Evolutionary conservation across 2,888 invertebrate genomes (phyloP).

Genomic region (Athripsodes cinereus): DNA sequence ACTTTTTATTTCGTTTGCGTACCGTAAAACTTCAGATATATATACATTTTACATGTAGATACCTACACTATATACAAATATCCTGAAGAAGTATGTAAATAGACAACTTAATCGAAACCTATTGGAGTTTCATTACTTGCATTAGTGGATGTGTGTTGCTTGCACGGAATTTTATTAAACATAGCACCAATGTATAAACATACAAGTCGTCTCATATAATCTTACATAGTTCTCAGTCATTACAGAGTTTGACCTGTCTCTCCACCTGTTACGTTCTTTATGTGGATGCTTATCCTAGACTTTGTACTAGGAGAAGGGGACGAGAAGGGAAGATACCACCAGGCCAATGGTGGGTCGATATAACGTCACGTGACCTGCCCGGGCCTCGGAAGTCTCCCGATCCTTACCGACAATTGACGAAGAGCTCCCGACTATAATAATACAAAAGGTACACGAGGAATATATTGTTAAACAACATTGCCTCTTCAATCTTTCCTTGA

Average conservation of each 20-base stretch:
- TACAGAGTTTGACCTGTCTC: neutral
- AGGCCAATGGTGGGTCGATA: conserved; percentile 23
- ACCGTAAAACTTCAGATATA: too few species aligned
- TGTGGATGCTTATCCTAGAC: neutral
- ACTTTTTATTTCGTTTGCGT: too few species aligned
- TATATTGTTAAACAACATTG: conserved; percentile 1
- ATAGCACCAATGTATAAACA: too few species aligned
- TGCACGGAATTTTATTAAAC: too few species aligned
- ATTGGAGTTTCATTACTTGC: too few species aligned
- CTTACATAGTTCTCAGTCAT: neutral
- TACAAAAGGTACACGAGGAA: neutral
- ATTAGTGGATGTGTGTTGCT: too few species aligned
- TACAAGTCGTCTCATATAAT: too few species aligned
- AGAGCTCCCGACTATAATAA: neutral
- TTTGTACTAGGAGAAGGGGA: neutral
- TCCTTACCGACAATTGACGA: neutral
- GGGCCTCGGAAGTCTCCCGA: conserved; percentile 16
- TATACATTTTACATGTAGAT: too few species aligned
- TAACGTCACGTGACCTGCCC: conserved; percentile 27
- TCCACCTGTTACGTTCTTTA: conserved; percentile 6
- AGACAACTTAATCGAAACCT: too few species aligned
- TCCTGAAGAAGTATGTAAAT: too few species aligned
- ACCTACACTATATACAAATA: too few species aligned
- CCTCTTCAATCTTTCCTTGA: neutral
- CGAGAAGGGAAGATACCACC: neutral